These are phyloP conservation scores for Anas bernieri DNA, from an alignment of 2,797 vertebrate species.

Conservation along the genomic window DNA sequence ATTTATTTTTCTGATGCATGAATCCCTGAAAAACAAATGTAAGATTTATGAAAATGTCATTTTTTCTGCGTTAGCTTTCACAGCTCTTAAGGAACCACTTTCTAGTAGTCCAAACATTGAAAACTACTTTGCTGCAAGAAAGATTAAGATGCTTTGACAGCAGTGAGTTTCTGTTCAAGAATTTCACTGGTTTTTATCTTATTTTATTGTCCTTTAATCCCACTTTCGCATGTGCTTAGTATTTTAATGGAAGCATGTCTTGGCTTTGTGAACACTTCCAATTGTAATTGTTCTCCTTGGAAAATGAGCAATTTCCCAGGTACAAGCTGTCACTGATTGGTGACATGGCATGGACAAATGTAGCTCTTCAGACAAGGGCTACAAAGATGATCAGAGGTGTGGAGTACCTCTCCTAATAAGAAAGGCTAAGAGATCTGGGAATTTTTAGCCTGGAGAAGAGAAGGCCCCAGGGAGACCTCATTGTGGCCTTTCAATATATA, in stretches of 20 bases:
- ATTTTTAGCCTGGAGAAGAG: too few relatives aligned
- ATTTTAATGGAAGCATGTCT: not conserved
- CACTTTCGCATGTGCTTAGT: rapidly evolving
- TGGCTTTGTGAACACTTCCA: rapidly evolving
- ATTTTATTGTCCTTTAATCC: not conserved
- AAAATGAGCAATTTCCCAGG: not conserved
- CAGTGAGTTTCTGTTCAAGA: not conserved
- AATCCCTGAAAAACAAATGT: not conserved
- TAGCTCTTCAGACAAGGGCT: too few relatives aligned
- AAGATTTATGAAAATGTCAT: not conserved
- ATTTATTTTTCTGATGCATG: not conserved
- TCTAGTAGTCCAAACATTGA: not conserved
- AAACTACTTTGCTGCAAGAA: not conserved
- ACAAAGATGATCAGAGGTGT: too few relatives aligned
- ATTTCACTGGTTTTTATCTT: not conserved
- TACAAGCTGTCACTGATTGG: not conserved
- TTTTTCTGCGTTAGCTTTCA: not conserved
- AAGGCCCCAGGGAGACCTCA: too few relatives aligned
- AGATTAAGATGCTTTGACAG: not conserved
- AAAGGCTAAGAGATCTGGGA: too few relatives aligned
- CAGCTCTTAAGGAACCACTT: not conserved
- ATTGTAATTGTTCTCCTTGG: not conserved
- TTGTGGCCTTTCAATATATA: too few relatives aligned
- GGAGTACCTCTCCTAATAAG: too few relatives aligned
- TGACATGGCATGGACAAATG: rapidly evolving